Conservation (phyloP, 2,113 vertebrate species). For the Conger conger region DNA sequence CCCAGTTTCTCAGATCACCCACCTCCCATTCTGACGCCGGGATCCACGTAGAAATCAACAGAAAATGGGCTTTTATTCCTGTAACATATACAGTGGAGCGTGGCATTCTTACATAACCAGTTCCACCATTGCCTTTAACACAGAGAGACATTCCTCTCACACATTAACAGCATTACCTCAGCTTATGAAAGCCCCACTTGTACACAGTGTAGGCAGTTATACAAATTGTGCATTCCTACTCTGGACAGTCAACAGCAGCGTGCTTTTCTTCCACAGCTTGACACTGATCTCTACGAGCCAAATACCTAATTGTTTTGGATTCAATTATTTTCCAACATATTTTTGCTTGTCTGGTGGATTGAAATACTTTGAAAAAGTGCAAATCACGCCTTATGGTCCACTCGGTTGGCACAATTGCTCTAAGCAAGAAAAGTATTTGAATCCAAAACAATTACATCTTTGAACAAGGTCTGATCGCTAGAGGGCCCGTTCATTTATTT, state of each 20-base stretch:
- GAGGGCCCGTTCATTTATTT: no score
- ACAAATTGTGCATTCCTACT: not conserved
- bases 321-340: no score
- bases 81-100: not conserved
- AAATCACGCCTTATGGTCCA: no score
- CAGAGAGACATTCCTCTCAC: not conserved
- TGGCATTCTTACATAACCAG: constrained; percentile 27
- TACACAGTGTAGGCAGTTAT: not conserved
- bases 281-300: no score
- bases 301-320: no score
- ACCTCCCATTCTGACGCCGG: not conserved
- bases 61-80: not conserved
- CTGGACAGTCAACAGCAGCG: not conserved
- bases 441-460: no score
- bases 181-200: not conserved
- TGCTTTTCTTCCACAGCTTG: not conserved
- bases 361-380: no score
- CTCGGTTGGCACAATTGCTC: no score
- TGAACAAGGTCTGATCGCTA: no score
- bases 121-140: not conserved
- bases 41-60: not conserved
- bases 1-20: no score
- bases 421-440: no score
- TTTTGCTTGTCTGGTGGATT: no score
- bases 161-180: not conserved